Percentiles rank a stretch among this genome's conserved stretches.
phyloP scores from a whole-genome alignment of 2,797 vertebrate species.

The Lagorchestes hirsutus region DNA sequence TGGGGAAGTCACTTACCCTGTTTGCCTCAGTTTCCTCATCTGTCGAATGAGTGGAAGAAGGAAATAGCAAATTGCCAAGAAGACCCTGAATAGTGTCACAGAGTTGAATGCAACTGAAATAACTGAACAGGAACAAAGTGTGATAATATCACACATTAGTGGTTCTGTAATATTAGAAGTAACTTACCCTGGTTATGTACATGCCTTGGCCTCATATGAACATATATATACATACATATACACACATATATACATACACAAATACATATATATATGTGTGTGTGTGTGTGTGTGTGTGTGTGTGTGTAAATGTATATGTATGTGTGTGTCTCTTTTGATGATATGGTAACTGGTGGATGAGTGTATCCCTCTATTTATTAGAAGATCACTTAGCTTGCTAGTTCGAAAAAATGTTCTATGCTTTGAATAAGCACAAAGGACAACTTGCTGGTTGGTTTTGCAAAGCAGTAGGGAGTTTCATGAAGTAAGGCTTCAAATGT shows the following conservation, averaged over 20 bases:
- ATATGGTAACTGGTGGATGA: not conserved
- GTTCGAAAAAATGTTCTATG: not conserved
- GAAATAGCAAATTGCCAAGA: not conserved
- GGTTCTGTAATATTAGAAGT: not conserved
- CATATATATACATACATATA: too few relatives aligned
- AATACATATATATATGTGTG: too few relatives aligned
- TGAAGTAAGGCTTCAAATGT: not conserved
- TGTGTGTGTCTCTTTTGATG: too few relatives aligned
- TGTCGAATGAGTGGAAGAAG: not conserved
- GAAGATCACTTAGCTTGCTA: not conserved
- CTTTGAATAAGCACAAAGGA: not conserved
- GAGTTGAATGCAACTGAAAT: not conserved
- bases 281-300: too few relatives aligned
- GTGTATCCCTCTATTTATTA: not conserved
- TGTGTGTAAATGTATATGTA: too few relatives aligned
- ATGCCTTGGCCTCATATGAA: not conserved
- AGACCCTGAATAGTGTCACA: not conserved
- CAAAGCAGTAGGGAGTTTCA: not conserved
- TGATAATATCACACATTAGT: not conserved
- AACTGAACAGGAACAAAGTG: not conserved
- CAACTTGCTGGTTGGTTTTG: not conserved
- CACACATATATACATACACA: too few relatives aligned
- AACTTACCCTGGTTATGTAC: not conserved
- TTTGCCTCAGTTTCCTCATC: not conserved
- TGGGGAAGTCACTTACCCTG: not conserved